phyloP scores from a whole-genome alignment of 2,113 vertebrate genomes.

The Dendropsophus ebraccatus region DNA sequence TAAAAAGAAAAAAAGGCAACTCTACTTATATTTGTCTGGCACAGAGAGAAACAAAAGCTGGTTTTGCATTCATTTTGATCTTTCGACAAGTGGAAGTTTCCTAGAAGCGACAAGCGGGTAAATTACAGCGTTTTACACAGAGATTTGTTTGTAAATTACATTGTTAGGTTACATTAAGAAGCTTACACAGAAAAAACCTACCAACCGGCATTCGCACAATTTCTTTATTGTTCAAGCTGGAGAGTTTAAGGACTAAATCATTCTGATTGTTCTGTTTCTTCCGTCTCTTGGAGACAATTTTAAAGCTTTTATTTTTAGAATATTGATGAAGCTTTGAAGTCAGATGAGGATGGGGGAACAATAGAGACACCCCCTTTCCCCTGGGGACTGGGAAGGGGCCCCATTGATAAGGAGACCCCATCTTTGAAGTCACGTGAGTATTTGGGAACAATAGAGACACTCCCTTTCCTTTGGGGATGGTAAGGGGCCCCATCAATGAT shows the following conservation, averaged over 20 bases:
- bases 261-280: not conserved
- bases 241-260: not conserved
- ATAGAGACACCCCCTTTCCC: no score
- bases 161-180: slow-evolving; percentile 73
- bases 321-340: slow-evolving; percentile 42
- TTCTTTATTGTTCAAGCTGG: slow-evolving; percentile 60
- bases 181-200: slow-evolving; percentile 69
- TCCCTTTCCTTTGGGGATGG: no score
- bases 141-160: slow-evolving; percentile 73
- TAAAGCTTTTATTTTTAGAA: not conserved
- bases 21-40: slow-evolving; percentile 79
- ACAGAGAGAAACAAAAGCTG: slow-evolving; percentile 79
- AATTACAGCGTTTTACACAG: slow-evolving; percentile 84
- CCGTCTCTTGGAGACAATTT: slow-evolving; percentile 42
- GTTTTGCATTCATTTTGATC: slow-evolving; percentile 80
- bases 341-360: slow-evolving; percentile 25
- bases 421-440: no score
- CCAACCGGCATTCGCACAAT: slow-evolving; percentile 77
- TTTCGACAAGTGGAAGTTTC: slow-evolving; percentile 72
- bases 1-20: slow-evolving; percentile 74
- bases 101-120: slow-evolving; percentile 86
- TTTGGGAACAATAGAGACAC: no score
- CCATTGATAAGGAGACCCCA: no score
- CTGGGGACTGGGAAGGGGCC: no score
- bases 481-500: no score